A percentile compares a stretch with the other conserved stretches of the same genome.
These are phyloP conservation scores for Peromyscus polionotus DNA, from an alignment of 2,113 vertebrate genomes.

Conservation along the genomic window DNA sequence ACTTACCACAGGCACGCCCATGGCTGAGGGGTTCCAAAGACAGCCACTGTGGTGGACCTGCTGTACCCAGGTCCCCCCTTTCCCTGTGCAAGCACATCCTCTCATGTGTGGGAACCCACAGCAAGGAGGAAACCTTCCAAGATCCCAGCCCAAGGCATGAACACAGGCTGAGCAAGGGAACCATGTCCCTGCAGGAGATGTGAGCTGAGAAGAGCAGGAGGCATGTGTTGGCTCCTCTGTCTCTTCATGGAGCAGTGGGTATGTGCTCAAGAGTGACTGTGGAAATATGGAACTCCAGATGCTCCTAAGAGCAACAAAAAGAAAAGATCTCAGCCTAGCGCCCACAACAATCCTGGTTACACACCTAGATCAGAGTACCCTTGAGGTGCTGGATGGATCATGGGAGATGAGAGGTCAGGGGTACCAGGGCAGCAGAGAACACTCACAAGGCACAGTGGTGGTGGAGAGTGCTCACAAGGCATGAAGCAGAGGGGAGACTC, in stretches of 20 bases:
- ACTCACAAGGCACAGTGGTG: too few relatives aligned
- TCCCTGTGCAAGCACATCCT: accelerated
- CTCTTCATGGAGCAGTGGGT: not conserved
- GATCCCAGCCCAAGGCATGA: not conserved
- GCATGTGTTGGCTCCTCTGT: not conserved
- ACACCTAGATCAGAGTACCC: not conserved
- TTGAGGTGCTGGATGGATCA: not conserved
- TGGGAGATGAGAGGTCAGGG: not conserved
- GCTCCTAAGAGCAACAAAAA: not conserved
- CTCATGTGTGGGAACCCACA: not conserved
- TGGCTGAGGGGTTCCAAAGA: accelerated
- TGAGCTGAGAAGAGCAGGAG: too few relatives aligned
- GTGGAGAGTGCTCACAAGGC: too few relatives aligned
- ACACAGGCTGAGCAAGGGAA: too few relatives aligned
- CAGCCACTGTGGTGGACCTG: not conserved
- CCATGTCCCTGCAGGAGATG: not conserved
- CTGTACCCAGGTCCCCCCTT: accelerated
- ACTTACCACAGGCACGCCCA: not conserved
- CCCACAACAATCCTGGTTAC: not conserved
- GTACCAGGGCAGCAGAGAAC: accelerated
- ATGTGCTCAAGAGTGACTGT: not conserved
- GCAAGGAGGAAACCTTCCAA: accelerated
- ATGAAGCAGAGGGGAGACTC: not conserved
- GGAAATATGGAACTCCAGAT: not conserved
- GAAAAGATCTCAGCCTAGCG: too few relatives aligned